phyloP scores from a whole-genome alignment of 92 coral and sea anemone species.

The Epizoanthus ramosus region DNA sequence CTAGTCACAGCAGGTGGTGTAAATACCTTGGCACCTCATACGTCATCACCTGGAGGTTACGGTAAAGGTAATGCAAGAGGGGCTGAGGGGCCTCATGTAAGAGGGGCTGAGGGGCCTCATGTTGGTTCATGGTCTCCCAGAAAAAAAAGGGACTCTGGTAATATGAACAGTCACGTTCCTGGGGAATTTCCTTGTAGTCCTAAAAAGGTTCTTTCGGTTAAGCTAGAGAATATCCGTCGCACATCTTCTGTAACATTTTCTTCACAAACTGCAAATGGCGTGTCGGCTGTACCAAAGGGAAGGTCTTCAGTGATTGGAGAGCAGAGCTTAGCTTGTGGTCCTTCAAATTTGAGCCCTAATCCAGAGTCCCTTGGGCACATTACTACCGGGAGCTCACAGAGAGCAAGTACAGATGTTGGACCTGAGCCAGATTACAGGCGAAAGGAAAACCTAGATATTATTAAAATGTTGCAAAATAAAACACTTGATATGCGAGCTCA shows the following conservation, averaged over 20 bases:
- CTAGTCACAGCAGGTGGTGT: no score
- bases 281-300: not conserved
- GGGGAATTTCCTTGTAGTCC: not conserved
- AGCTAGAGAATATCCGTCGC: not conserved
- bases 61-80: not conserved
- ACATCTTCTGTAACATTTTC: not conserved
- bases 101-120: not conserved
- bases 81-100: not conserved
- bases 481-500: conserved; percentile 59
- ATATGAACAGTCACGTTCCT: not conserved
- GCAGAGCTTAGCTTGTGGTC: conserved; percentile 2
- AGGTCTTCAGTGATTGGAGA: not conserved
- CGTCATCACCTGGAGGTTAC: not conserved
- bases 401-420: not conserved
- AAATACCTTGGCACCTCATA: not conserved
- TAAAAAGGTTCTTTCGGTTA: not conserved
- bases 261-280: not conserved
- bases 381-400: not conserved
- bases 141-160: not conserved
- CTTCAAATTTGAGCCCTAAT: no score
- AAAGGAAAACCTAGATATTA: conserved; percentile 69
- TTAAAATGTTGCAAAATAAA: conserved; percentile 60
- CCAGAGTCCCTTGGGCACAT: conserved; percentile 5
- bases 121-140: not conserved
- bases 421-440: conserved; percentile 30